Percentiles rank a stretch among this genome's conserved stretches.
These are phyloP conservation scores for Potorous gilbertii DNA, from an alignment of 2,797 vertebrate genomes.

Conservation along the genomic window DNA sequence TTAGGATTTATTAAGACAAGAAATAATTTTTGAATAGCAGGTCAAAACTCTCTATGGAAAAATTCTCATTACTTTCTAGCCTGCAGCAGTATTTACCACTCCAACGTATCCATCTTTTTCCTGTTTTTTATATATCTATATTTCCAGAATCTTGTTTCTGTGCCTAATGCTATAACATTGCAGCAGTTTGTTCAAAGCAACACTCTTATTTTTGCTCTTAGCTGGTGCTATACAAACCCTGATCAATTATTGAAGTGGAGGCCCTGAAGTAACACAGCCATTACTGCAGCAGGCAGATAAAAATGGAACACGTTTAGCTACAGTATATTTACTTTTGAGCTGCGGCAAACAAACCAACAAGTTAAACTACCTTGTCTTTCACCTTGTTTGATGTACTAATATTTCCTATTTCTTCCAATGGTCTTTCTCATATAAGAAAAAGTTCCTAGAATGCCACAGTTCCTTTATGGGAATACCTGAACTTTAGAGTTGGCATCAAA, in stretches of 20 bases:
- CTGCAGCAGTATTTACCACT: conserved; percentile 91
- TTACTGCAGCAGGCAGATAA: conserved; percentile 89
- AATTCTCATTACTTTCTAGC: conserved; percentile 99
- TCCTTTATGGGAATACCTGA: conserved; percentile 79
- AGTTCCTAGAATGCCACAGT: conserved; percentile 70
- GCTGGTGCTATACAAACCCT: conserved; percentile 94
- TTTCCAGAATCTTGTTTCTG: conserved; percentile 88
- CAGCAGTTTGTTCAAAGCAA: conserved; percentile 93
- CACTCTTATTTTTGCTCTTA: conserved; percentile 94
- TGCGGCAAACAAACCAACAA: conserved; percentile 88
- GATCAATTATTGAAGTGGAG: conserved; percentile 96
- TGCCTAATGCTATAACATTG: conserved; percentile 92
- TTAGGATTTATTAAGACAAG: conserved; percentile 99
- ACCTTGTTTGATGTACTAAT: conserved; percentile 82
- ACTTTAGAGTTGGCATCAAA: conserved; percentile 80
- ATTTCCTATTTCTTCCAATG: conserved; percentile 74
- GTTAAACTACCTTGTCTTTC: conserved; percentile 88
- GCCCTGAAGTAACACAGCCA: conserved; percentile 92
- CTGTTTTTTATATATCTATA: conserved; percentile 90
- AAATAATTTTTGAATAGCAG: conserved; percentile 97
- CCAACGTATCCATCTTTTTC: conserved; percentile 91
- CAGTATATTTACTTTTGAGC: conserved; percentile 89
- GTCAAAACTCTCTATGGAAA: conserved; percentile 94
- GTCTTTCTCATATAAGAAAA: conserved; percentile 75
- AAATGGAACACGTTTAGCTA: conserved; percentile 90